Evolutionary conservation across 2,797 vertebrate species (phyloP).

Genomic region (Falco biarmicus): DNA sequence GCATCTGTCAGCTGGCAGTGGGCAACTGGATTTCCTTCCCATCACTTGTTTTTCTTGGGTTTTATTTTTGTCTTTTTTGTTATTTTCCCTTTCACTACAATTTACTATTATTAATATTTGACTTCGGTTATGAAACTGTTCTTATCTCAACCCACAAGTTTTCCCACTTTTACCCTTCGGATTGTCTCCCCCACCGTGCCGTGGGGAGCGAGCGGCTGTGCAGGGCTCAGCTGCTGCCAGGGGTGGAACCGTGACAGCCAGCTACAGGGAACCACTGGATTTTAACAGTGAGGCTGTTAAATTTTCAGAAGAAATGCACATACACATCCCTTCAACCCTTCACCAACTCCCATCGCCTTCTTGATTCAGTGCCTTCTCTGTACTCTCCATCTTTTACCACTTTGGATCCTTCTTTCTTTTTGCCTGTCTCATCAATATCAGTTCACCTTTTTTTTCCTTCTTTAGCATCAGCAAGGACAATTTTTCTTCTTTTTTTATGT

Average conservation of each 20-base stretch:
- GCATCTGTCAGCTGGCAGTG: no score
- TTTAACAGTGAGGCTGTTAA: neutral
- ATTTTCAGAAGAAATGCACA: no score
- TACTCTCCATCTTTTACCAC: neutral
- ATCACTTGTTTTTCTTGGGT: no score
- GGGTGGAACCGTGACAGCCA: neutral
- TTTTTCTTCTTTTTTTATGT: neutral
- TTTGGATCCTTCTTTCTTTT: neutral
- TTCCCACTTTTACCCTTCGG: no score
- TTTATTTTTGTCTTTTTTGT: no score
- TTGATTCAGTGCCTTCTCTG: neutral
- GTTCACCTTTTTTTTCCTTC: neutral
- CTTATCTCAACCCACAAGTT: no score
- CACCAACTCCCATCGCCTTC: neutral
- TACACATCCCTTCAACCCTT: neutral
- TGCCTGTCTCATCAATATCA: neutral
- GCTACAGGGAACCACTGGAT: neutral
- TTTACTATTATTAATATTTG: no score
- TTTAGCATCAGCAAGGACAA: neutral
- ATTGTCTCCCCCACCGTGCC: neutral
- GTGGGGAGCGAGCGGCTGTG: neutral
- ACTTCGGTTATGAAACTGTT: no score
- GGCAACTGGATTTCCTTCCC: no score
- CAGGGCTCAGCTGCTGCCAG: neutral
- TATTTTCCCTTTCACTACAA: no score